phyloP scores from a whole-genome alignment of 2,113 vertebrate species.

The Phocoena sinus region DNA sequence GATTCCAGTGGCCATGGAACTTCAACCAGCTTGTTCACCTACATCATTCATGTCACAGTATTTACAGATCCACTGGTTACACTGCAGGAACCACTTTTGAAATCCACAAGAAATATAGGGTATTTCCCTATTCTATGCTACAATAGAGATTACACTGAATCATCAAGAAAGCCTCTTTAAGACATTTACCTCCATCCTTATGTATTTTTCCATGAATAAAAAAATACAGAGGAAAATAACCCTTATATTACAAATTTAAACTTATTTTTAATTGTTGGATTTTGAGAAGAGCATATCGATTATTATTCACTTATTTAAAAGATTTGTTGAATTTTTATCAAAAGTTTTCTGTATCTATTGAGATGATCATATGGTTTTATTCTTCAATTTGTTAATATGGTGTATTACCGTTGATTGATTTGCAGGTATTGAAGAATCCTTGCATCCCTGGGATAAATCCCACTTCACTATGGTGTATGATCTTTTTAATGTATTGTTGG shows the following conservation, averaged over 20 bases:
- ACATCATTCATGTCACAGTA: slow-evolving; percentile 92
- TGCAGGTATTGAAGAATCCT: neutral
- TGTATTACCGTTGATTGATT: neutral
- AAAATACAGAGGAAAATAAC: slow-evolving; percentile 66
- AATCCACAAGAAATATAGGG: slow-evolving; percentile 88
- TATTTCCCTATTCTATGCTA: slow-evolving; percentile 89
- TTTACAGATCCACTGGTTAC: slow-evolving; percentile 88
- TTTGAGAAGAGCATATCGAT: slow-evolving; percentile 32
- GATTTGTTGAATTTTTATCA: neutral
- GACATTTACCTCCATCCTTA: slow-evolving; percentile 61
- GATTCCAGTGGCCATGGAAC: slow-evolving; percentile 87
- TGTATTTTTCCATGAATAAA: slow-evolving; percentile 69
- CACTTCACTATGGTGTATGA: neutral
- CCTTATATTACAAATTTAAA: slow-evolving; percentile 75
- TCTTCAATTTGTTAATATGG: neutral
- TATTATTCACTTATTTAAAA: slow-evolving; percentile 40
- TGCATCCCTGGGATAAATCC: neutral
- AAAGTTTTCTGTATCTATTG: neutral
- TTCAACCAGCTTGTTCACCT: slow-evolving; percentile 90
- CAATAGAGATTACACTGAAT: slow-evolving; percentile 91
- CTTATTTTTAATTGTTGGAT: slow-evolving; percentile 72
- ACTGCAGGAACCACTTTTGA: slow-evolving; percentile 87
- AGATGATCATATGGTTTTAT: neutral
- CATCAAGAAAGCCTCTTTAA: slow-evolving; percentile 88
- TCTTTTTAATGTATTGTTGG: neutral